These are phyloP conservation scores for Ennomos erosarius DNA, from an alignment of 2,888 invertebrate genomes.

Conservation along the genomic window DNA sequence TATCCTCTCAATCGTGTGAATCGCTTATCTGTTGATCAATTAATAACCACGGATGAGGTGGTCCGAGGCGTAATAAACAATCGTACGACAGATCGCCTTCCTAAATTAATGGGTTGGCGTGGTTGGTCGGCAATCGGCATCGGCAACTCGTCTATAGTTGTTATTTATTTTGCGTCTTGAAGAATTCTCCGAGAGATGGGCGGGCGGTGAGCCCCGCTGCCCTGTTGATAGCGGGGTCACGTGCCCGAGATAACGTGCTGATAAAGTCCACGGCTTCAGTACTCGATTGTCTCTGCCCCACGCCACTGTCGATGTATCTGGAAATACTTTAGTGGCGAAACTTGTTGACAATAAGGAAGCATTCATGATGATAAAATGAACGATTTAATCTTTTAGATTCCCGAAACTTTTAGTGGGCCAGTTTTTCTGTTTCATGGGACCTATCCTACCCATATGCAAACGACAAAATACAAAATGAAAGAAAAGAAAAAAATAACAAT, in stretches of 20 bases:
- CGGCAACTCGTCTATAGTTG: not conserved
- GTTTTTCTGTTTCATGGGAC: no score
- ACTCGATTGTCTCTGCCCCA: conserved; percentile 70
- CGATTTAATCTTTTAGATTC: not conserved
- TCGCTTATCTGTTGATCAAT: conserved; percentile 74
- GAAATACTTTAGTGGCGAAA: conserved; percentile 13
- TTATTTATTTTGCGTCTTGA: conserved; percentile 48
- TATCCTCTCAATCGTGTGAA: conserved; percentile 47
- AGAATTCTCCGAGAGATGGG: conserved; percentile 68
- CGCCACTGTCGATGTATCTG: conserved; percentile 9
- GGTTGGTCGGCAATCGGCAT: conserved; percentile 37
- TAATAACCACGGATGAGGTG: conserved; percentile 78
- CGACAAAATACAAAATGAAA: no score
- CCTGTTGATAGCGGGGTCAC: conserved; percentile 78
- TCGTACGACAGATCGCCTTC: conserved; percentile 72
- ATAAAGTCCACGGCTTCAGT: conserved; percentile 73
- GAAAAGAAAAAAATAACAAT: no score
- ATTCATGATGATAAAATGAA: conserved; percentile 3
- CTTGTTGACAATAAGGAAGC: conserved; percentile 7
- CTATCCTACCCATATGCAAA: no score
- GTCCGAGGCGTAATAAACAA: conserved; percentile 73
- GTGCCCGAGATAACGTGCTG: conserved; percentile 76
- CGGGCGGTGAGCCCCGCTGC: conserved; percentile 65
- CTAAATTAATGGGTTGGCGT: conserved; percentile 71
- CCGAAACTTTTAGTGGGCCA: no score